phyloP scores from a whole-genome alignment of 2,888 invertebrate species.

The Pheosia tremula region DNA sequence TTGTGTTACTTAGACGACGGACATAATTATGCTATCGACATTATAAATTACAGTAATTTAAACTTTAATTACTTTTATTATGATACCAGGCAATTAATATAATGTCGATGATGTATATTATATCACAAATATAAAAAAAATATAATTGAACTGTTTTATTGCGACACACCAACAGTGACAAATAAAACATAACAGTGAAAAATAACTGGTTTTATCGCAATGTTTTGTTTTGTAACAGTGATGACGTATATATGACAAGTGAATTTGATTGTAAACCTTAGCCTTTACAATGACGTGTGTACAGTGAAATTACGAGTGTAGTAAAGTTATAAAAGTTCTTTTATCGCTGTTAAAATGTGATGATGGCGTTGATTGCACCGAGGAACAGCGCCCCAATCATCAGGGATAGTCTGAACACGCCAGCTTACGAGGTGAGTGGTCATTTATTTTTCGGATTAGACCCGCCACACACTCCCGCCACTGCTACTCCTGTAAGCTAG shows the following conservation, averaged over 20 bases:
- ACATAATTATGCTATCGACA: no score
- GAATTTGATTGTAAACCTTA: no score
- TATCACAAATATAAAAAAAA: background rate
- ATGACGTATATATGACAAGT: background rate
- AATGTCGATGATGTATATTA: background rate
- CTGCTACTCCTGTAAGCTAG: background rate
- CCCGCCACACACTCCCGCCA: background rate
- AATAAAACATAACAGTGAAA: background rate
- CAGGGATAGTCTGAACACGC: conserved; percentile 87
- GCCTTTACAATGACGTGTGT: no score
- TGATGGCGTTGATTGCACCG: conserved; percentile 82
- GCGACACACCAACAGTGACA: background rate
- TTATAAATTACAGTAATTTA: no score
- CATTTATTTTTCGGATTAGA: no score
- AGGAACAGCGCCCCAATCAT: conserved; percentile 87
- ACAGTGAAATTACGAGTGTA: background rate
- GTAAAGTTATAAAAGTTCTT: conserved; percentile 23
- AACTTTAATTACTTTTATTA: background rate
- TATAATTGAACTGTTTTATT: background rate
- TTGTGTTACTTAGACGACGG: no score
- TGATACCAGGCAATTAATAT: background rate
- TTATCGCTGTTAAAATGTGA: conserved; percentile 64
- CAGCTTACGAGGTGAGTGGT: conserved; percentile 87
- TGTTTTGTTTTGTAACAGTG: background rate
- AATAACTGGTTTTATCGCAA: background rate